Evolutionary conservation across 2,888 invertebrate species (phyloP).

Genomic region (Mimumesa dahlbomi): DNA sequence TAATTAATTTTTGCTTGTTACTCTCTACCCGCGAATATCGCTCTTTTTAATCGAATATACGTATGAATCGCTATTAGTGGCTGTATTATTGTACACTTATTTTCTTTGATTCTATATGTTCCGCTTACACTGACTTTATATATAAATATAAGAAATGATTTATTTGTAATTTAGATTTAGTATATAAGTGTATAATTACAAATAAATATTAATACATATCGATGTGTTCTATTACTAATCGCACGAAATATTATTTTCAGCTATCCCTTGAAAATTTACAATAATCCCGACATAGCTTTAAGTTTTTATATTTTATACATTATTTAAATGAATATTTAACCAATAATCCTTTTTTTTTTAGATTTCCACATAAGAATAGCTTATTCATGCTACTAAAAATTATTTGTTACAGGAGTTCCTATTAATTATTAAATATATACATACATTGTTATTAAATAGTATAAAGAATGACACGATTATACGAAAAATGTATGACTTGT

Average conservation of each 20-base stretch:
- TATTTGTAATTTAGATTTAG: conserved; percentile 25
- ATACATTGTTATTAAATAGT: not conserved
- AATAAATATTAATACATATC: conserved; percentile 36
- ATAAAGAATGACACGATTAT: not conserved
- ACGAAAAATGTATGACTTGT: not conserved
- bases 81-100: conserved; percentile 38
- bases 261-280: too few species aligned
- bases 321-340: too few species aligned
- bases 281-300: too few species aligned
- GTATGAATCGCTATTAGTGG: too few species aligned
- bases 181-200: conserved; percentile 36
- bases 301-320: too few species aligned
- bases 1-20: conserved; percentile 31
- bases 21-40: not conserved
- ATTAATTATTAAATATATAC: conserved; percentile 1
- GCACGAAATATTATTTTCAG: not conserved
- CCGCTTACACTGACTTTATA: conserved; percentile 36
- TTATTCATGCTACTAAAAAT: too few species aligned
- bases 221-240: conserved; percentile 13
- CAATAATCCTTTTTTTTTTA: too few species aligned
- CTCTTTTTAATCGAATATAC: conserved; percentile 20
- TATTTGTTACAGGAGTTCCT: too few species aligned
- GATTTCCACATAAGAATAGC: too few species aligned
- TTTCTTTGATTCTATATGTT: conserved; percentile 38
- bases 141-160: conserved; percentile 30